Conservation (phyloP, 2,888 invertebrate species). For the Drepanosiphum platanoidis region DNA sequence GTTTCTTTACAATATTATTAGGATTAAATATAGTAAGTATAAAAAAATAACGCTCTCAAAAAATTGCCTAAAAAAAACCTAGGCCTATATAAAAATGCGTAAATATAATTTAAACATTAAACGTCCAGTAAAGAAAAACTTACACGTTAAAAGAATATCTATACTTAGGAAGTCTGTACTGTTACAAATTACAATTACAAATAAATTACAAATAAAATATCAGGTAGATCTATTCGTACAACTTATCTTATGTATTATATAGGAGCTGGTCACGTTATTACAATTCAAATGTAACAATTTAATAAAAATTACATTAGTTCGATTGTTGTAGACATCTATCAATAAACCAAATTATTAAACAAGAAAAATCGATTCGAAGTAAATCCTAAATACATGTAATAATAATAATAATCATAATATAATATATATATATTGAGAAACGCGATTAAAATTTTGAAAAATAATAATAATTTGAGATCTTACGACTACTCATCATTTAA, state of each 20-base stretch:
- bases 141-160: conserved; percentile 22
- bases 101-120: conserved; percentile 32
- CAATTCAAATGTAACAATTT: conserved; percentile 22
- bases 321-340: conserved; percentile 34
- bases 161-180: conserved; percentile 44
- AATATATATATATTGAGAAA: conserved; percentile 29
- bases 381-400: conserved; percentile 17
- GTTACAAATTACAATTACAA: conserved; percentile 21
- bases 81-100: conserved; percentile 53
- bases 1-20: conserved; percentile 44
- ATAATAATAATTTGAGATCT: conserved; percentile 50
- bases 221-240: conserved; percentile 14
- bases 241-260: background rate
- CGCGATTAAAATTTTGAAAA: conserved; percentile 31
- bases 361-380: conserved; percentile 27
- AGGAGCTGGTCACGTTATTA: conserved; percentile 4
- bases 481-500: conserved; percentile 35
- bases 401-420: conserved; percentile 23
- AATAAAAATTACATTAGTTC: conserved; percentile 13
- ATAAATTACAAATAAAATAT: conserved; percentile 26
- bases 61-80: conserved; percentile 55
- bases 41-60: conserved; percentile 60
- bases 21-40: conserved; percentile 45
- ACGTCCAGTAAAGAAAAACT: conserved; percentile 45
- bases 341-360: conserved; percentile 30